Percentiles rank a stretch among this genome's conserved stretches.
These are phyloP conservation scores for Scartelaos histophorus DNA, from an alignment of 2,113 vertebrate genomes.

Conservation along the genomic window DNA sequence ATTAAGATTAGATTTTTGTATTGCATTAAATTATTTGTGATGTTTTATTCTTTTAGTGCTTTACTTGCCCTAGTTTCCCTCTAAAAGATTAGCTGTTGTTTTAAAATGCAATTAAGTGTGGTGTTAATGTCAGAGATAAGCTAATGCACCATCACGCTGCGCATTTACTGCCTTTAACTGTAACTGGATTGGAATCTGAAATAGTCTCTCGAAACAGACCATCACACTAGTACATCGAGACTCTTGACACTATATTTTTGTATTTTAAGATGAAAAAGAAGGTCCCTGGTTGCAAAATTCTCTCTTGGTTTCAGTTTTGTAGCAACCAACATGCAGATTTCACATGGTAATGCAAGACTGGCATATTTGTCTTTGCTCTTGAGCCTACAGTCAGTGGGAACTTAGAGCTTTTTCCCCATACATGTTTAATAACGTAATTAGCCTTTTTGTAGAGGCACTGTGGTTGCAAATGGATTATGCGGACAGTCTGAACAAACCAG, in stretches of 20 bases:
- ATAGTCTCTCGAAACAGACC: slow-evolving; percentile 8
- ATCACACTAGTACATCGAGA: slow-evolving; percentile 6
- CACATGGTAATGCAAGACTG: slow-evolving; percentile 43
- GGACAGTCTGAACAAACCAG: slow-evolving; percentile 31
- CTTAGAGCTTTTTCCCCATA: background rate
- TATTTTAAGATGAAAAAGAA: background rate
- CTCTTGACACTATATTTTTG: too few relatives aligned
- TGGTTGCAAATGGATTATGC: slow-evolving; percentile 12
- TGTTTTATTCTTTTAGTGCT: slow-evolving; percentile 47
- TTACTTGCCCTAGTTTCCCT: slow-evolving; percentile 31
- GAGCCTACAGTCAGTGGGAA: background rate
- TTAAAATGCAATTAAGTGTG: background rate
- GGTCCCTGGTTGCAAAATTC: background rate
- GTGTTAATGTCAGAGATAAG: background rate
- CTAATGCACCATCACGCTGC: background rate
- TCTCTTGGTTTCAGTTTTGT: background rate
- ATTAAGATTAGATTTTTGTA: slow-evolving; percentile 29
- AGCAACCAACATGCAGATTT: background rate
- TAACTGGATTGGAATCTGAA: slow-evolving; percentile 12
- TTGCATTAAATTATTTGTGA: too few relatives aligned
- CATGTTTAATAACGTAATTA: background rate
- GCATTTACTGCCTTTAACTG: slow-evolving; percentile 19
- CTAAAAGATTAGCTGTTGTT: slow-evolving; percentile 7
- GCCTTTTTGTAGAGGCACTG: background rate
- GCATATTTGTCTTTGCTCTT: slow-evolving; percentile 13